Conservation (phyloP, 2,888 invertebrate genomes). For the Steinernema carpocapsae region DNA sequence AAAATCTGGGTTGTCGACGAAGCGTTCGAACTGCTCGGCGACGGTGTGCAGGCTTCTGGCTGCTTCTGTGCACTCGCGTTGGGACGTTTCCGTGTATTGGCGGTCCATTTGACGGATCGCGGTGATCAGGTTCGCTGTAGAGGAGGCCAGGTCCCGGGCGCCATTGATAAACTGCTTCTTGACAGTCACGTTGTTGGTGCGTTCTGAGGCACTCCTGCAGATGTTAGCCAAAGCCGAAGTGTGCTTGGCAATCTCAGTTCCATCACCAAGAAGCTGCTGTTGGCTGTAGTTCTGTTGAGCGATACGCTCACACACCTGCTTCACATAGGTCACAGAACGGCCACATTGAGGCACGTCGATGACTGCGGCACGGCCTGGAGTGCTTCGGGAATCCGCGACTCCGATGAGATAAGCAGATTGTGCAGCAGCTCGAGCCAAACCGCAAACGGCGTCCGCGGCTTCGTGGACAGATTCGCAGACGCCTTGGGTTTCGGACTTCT, state of each 20-base stretch:
- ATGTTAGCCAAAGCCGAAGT: conserved; percentile 93
- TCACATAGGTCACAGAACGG: conserved; percentile 86
- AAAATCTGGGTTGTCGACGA: conserved; percentile 92
- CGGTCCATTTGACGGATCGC: conserved; percentile 86
- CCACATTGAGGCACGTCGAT: conserved; percentile 87
- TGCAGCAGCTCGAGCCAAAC: conserved; percentile 87
- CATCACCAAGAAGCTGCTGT: conserved; percentile 69
- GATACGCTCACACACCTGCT: conserved; percentile 79
- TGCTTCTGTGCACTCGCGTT: conserved; percentile 73
- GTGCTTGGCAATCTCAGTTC: conserved; percentile 80
- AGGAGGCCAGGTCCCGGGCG: conserved; percentile 94
- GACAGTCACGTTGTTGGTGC: conserved; percentile 83
- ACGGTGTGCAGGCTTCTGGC: conserved; percentile 86
- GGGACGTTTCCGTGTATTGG: conserved; percentile 75
- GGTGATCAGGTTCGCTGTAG: conserved; percentile 89
- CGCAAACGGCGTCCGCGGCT: conserved; percentile 86
- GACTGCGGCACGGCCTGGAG: conserved; percentile 84
- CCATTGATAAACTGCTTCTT: conserved; percentile 96
- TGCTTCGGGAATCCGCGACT: conserved; percentile 86
- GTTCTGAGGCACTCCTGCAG: conserved; percentile 88
- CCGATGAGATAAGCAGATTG: conserved; percentile 89
- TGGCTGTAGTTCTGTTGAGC: conserved; percentile 49
- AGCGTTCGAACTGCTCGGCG: conserved; percentile 87
- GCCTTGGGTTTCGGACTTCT: conserved; percentile 82
- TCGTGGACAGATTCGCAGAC: conserved; percentile 78